Percentiles rank a stretch among this genome's conserved stretches.
These are phyloP conservation scores for Ifrita kowaldi DNA, from an alignment of 2,113 vertebrate genomes.

Conservation along the genomic window DNA sequence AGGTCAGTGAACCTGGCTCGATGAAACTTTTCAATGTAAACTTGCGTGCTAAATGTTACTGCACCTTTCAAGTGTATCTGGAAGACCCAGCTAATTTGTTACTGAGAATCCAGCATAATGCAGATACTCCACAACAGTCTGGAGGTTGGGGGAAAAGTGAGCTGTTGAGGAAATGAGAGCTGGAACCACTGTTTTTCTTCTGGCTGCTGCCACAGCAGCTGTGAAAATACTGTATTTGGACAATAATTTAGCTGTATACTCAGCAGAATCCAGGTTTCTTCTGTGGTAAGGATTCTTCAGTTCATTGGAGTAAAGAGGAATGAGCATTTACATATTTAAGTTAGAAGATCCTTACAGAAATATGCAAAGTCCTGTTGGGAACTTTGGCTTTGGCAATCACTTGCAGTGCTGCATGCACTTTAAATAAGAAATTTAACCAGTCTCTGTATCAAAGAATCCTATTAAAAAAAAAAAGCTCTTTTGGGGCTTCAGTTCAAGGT, in stretches of 20 bases:
- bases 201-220: background rate
- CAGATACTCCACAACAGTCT: background rate
- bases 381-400: background rate
- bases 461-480: background rate
- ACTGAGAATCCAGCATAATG: background rate
- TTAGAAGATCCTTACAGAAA: background rate
- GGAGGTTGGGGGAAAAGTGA: rapidly evolving
- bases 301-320: background rate
- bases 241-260: background rate
- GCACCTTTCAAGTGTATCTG: background rate
- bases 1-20: slow-evolving; percentile 74
- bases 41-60: background rate
- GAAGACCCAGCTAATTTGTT: background rate
- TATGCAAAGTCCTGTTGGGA: background rate
- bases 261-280: background rate
- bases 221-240: background rate
- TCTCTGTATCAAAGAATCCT: background rate
- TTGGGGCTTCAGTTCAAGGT: background rate
- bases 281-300: background rate
- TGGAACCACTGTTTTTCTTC: background rate
- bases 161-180: background rate
- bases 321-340: background rate
- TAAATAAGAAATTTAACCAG: background rate
- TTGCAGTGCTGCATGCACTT: background rate
- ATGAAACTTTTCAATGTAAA: background rate